These are phyloP conservation scores for Prochilodus magdalenae DNA, from an alignment of 2,113 vertebrate species.

Conservation along the genomic window DNA sequence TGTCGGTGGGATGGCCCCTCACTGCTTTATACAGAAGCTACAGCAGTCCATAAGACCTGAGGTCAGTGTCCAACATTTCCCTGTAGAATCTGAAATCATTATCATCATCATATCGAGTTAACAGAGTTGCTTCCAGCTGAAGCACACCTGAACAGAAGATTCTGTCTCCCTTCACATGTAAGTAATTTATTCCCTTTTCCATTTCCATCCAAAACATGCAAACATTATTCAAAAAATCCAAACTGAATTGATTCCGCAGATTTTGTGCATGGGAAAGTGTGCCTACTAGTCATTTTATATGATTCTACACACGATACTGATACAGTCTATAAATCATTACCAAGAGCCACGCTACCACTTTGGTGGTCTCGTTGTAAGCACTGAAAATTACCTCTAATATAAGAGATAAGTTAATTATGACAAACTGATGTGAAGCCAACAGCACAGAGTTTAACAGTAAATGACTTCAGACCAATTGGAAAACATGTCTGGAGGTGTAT, in stretches of 20 bases:
- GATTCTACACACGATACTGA: background rate
- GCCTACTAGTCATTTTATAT: background rate
- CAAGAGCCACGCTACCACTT: slow-evolving; percentile 1
- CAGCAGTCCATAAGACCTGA: background rate
- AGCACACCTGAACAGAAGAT: slow-evolving; percentile 17
- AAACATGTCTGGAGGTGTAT: background rate
- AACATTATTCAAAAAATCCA: background rate
- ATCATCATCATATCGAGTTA: background rate
- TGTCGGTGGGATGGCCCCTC: slow-evolving; percentile 5
- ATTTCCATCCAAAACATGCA: background rate
- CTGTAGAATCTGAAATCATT: background rate
- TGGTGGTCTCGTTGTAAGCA: slow-evolving; percentile 14
- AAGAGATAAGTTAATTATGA: background rate
- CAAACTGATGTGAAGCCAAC: background rate
- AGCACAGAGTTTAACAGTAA: background rate
- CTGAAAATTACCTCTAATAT: background rate
- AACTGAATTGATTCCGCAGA: background rate
- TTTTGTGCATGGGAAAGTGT: background rate
- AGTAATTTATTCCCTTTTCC: slow-evolving; percentile 24
- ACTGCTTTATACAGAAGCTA: slow-evolving; percentile 3
- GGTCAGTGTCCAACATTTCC: background rate
- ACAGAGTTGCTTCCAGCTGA: background rate
- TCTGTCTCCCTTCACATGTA: slow-evolving; percentile 12
- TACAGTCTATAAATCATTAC: background rate
- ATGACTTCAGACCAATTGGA: background rate